Conservation (phyloP, 2,113 vertebrate species). For the Elgaria multicarinata region DNA sequence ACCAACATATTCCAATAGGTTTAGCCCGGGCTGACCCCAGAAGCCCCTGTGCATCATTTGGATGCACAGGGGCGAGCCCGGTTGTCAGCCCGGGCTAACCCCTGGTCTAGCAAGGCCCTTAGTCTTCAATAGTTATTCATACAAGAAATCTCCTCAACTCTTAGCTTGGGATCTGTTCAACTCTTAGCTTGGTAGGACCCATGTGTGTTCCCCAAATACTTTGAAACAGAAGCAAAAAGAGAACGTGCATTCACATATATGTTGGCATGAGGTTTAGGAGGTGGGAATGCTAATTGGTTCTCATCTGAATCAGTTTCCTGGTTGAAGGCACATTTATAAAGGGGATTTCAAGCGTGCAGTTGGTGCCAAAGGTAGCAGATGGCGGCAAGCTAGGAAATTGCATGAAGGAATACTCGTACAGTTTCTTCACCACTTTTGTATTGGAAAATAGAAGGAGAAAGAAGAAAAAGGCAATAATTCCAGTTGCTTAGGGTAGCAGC, state of each 20-base stretch:
- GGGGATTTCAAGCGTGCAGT: slow-evolving; percentile 47
- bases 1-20: no score
- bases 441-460: slow-evolving; percentile 38
- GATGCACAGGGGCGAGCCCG: no score
- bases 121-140: background rate
- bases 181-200: fast-evolving
- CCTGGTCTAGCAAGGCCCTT: no score
- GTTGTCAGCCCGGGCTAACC: no score
- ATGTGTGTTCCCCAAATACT: background rate
- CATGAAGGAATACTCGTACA: slow-evolving; percentile 67
- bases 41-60: no score
- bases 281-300: slow-evolving; percentile 52
- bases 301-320: slow-evolving; percentile 63
- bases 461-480: slow-evolving; percentile 54
- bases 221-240: slow-evolving; percentile 20
- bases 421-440: slow-evolving; percentile 66
- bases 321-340: slow-evolving; percentile 61
- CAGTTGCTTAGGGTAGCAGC: slow-evolving; percentile 63
- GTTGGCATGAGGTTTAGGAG: slow-evolving; percentile 16
- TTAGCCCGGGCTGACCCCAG: no score
- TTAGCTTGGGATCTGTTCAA: fast-evolving
- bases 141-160: background rate
- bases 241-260: fast-evolving
- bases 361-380: slow-evolving; percentile 73
- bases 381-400: slow-evolving; percentile 68